A percentile compares a stretch with the other conserved stretches of the same genome.
phyloP scores from a whole-genome alignment of 2,113 vertebrate genomes.

The Tragulus kanchil region DNA sequence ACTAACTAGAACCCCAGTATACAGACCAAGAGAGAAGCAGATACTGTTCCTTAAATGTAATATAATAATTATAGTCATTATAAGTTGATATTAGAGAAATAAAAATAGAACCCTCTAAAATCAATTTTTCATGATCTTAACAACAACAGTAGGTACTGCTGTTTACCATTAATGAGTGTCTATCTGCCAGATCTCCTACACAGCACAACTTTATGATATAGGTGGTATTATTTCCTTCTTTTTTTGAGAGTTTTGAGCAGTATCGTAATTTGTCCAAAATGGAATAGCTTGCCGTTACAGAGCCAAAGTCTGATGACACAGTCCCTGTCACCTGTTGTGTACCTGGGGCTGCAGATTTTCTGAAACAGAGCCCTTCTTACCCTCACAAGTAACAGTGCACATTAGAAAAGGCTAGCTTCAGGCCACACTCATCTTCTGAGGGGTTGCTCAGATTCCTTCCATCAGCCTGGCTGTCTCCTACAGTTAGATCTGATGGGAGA shows the following conservation, averaged over 20 bases:
- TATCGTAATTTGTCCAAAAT: background rate
- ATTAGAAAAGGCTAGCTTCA: background rate
- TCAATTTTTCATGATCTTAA: background rate
- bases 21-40: background rate
- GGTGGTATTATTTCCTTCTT: background rate
- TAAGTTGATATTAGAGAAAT: conserved; percentile 23
- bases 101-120: background rate
- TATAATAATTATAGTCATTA: background rate
- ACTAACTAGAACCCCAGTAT: background rate
- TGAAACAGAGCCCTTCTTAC: background rate
- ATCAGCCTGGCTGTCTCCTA: background rate
- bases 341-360: background rate
- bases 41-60: background rate
- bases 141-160: background rate
- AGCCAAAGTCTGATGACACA: background rate
- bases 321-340: background rate
- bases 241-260: background rate
- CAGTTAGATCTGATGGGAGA: background rate
- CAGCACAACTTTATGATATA: background rate
- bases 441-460: background rate
- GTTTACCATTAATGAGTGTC: background rate
- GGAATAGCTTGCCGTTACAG: background rate
- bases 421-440: background rate
- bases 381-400: background rate
- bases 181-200: background rate